Conservation (phyloP, 2,113 vertebrate genomes). For the Cervus canadensis region DNA sequence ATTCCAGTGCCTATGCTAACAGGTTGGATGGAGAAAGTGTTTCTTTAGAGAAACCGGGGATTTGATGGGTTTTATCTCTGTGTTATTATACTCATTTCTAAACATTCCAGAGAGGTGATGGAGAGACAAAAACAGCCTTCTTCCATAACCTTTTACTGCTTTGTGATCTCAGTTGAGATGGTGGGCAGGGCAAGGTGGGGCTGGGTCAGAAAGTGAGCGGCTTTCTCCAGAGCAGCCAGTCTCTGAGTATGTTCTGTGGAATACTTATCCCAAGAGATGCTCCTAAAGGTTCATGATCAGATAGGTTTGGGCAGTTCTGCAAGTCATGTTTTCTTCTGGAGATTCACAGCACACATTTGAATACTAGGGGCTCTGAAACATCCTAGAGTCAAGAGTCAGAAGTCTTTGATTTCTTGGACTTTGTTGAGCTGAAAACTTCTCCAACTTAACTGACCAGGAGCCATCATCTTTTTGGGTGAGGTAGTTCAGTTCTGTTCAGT, state of each 20-base stretch:
- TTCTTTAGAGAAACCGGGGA: conserved; percentile 12
- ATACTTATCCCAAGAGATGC: not conserved
- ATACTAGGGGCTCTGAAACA: not conserved
- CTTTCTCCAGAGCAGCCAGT: not conserved
- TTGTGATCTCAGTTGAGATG: not conserved
- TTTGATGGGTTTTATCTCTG: conserved; percentile 42
- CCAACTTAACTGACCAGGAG: not conserved
- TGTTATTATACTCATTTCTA: conserved; percentile 44
- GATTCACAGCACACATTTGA: not conserved
- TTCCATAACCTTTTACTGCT: not conserved
- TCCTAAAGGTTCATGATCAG: not conserved
- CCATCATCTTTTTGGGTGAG: not conserved
- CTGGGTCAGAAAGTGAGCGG: not conserved
- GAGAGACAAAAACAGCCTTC: not conserved
- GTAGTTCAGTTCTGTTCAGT: not conserved
- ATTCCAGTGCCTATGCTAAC: not conserved
- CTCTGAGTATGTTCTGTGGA: not conserved
- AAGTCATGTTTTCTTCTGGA: not conserved
- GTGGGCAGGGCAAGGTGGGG: not conserved
- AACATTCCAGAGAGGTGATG: conserved; percentile 58
- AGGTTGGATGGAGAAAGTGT: conserved; percentile 2
- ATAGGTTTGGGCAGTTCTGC: not conserved
- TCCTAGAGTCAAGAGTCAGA: not conserved
- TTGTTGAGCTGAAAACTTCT: not conserved
- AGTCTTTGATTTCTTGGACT: not conserved